Percentiles rank a stretch among this genome's conserved stretches.
These are phyloP conservation scores for Pandemis heparana DNA, from an alignment of 2,888 invertebrate species.

Conservation along the genomic window DNA sequence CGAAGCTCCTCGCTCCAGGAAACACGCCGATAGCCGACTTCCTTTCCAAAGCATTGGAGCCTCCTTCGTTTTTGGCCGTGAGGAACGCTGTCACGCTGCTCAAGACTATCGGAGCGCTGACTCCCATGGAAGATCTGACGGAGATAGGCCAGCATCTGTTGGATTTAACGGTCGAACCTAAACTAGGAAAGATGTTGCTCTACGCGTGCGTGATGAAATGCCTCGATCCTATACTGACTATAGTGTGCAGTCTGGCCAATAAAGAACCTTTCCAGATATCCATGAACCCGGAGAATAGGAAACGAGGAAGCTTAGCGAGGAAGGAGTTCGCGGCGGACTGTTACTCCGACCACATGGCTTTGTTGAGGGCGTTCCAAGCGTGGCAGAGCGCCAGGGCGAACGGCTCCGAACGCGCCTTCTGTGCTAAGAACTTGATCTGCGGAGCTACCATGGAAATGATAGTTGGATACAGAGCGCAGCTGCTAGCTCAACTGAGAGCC, in stretches of 20 bases:
- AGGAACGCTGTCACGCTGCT: conserved; percentile 89
- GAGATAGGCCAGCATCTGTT: conserved; percentile 94
- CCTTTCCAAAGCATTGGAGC: conserved; percentile 93
- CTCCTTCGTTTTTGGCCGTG: conserved; percentile 92
- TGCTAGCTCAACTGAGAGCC: conserved; percentile 92
- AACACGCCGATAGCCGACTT: conserved; percentile 93
- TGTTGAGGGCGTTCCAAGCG: conserved; percentile 92
- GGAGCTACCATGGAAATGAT: conserved; percentile 96
- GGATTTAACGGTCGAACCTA: conserved; percentile 97
- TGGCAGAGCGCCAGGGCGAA: conserved; percentile 87
- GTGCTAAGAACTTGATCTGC: conserved; percentile 91
- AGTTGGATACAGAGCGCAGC: conserved; percentile 92
- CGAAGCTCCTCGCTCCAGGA: conserved; percentile 92
- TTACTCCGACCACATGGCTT: conserved; percentile 95
- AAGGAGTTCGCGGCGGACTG: conserved; percentile 90
- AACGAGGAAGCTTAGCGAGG: conserved; percentile 86
- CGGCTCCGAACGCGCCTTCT: conserved; percentile 89
- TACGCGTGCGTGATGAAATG: conserved; percentile 96
- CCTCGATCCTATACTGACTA: conserved; percentile 95
- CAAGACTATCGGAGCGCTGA: conserved; percentile 94
- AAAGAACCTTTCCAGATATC: conserved; percentile 93
- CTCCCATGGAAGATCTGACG: conserved; percentile 94
- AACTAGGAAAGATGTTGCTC: conserved; percentile 95
- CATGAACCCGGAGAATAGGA: conserved; percentile 88
- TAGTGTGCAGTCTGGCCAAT: conserved; percentile 93